phyloP scores from a whole-genome alignment of 2,113 vertebrate species.

The Paralichthys olivaceus region DNA sequence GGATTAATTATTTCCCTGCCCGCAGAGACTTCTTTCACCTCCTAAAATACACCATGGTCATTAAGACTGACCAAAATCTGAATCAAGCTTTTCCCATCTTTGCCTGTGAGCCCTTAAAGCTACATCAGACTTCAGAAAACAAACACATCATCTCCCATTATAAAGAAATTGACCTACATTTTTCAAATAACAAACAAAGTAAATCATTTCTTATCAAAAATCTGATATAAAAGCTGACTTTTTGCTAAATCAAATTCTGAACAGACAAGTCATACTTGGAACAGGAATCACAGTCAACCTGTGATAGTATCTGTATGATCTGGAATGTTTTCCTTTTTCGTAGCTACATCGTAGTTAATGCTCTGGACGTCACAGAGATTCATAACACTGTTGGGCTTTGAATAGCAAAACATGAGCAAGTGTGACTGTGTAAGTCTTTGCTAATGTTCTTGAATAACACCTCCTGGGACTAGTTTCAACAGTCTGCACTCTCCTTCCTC shows the following conservation, averaged over 20 bases:
- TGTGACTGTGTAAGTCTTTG: slow-evolving; percentile 67
- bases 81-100: slow-evolving; percentile 31
- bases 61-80: slow-evolving; percentile 40
- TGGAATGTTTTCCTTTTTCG: slow-evolving; percentile 54
- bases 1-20: slow-evolving; percentile 52
- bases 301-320: slow-evolving; percentile 52
- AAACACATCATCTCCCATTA: slow-evolving; percentile 4
- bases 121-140: slow-evolving; percentile 26
- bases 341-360: slow-evolving; percentile 40
- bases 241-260: slow-evolving; percentile 40
- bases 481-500: slow-evolving; percentile 54
- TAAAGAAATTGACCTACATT: slow-evolving; percentile 33
- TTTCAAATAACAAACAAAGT: slow-evolving; percentile 25
- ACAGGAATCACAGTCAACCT: neutral
- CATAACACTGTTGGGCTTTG: slow-evolving; percentile 64
- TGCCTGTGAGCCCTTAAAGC: neutral
- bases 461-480: slow-evolving; percentile 66
- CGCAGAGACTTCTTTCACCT: slow-evolving; percentile 53
- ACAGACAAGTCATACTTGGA: slow-evolving; percentile 59
- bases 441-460: slow-evolving; percentile 68
- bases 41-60: slow-evolving; percentile 56
- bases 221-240: slow-evolving; percentile 21
- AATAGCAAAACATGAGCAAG: slow-evolving; percentile 69
- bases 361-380: slow-evolving; percentile 59
- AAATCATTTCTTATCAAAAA: slow-evolving; percentile 35